phyloP scores from a whole-genome alignment of 2,113 vertebrate genomes.

The Anolis sagrei region DNA sequence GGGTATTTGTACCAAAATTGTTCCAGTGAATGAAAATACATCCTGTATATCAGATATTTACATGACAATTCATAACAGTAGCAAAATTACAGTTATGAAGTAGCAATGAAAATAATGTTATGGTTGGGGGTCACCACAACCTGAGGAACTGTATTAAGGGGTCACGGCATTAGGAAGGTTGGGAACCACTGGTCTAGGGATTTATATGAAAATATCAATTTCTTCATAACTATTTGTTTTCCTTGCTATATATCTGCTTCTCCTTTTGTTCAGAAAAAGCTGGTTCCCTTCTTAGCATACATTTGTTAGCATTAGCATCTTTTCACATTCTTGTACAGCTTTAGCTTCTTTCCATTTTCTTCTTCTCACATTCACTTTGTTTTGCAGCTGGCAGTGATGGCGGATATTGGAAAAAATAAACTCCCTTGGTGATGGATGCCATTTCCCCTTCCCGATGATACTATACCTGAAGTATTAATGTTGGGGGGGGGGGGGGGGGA shows the following conservation, averaged over 20 bases:
- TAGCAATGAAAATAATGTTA: too few species aligned
- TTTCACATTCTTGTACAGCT: background rate
- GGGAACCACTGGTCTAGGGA: too few species aligned
- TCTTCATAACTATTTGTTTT: background rate
- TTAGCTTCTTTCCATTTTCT: background rate
- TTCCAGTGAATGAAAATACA: too few species aligned
- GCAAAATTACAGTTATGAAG: too few species aligned
- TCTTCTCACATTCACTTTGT: background rate
- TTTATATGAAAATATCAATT: background rate
- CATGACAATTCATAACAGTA: too few species aligned
- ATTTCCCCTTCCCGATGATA: background rate
- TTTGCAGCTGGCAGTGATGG: background rate
- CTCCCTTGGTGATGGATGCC: background rate
- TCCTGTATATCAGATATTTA: too few species aligned
- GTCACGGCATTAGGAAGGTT: too few species aligned
- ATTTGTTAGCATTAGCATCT: background rate
- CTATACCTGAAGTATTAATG: background rate
- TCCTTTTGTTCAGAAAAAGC: background rate
- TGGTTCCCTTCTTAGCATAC: background rate
- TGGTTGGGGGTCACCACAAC: too few species aligned
- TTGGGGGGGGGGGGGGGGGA: too few species aligned
- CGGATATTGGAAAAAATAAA: background rate
- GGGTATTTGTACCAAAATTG: too few species aligned
- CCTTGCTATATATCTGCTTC: background rate
- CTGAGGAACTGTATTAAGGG: too few species aligned